These are phyloP conservation scores for Pristiophorus japonicus DNA, from an alignment of 2,113 vertebrate species.

Conservation along the genomic window DNA sequence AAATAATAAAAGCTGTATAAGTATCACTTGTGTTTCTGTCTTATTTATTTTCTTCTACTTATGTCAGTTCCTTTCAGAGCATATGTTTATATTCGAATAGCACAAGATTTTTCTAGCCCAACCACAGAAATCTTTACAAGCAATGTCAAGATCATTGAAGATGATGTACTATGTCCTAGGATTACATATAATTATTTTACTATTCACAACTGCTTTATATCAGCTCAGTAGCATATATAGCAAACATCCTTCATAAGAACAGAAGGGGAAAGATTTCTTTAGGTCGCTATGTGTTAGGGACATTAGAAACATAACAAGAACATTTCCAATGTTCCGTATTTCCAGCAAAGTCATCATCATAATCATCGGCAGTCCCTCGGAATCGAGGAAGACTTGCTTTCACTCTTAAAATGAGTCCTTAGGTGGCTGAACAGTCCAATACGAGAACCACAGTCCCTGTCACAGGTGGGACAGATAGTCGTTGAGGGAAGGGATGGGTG, in stretches of 20 bases:
- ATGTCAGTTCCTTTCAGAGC: neutral
- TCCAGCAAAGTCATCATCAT: no score
- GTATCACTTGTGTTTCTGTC: neutral
- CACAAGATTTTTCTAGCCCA: neutral
- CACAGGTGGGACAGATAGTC: no score
- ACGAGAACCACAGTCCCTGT: no score
- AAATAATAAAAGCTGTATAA: neutral
- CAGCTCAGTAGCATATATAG: neutral
- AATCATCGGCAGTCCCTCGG: no score
- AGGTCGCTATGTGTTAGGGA: neutral
- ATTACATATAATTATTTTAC: neutral
- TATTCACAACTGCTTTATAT: neutral
- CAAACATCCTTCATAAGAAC: neutral
- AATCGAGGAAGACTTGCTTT: no score
- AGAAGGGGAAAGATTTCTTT: neutral
- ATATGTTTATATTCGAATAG: neutral
- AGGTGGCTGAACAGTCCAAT: no score
- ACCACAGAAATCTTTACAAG: neutral
- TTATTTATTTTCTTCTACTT: neutral
- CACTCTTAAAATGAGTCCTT: no score
- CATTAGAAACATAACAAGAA: neutral
- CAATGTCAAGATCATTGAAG: neutral
- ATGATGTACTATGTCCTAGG: neutral
- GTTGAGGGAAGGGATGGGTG: no score
- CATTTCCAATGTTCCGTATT: neutral